Percentiles rank a stretch among this genome's conserved stretches.
These are phyloP conservation scores for Lottia scabra DNA, from an alignment of 2,888 invertebrate species.

Conservation along the genomic window DNA sequence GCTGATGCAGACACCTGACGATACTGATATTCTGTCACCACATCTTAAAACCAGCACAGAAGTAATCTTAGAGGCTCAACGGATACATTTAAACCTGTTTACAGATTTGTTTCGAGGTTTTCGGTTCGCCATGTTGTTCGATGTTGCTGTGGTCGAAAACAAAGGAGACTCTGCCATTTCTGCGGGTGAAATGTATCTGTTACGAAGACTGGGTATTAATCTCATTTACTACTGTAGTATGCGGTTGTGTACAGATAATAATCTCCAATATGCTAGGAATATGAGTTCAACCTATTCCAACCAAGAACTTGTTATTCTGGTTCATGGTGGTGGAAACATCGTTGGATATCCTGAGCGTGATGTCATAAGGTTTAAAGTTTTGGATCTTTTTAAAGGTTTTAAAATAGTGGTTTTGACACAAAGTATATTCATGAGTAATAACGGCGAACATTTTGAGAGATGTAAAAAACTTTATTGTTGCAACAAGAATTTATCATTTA, in stretches of 20 bases:
- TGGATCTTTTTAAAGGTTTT: slow-evolving; percentile 18
- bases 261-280: slow-evolving; percentile 8
- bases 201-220: slow-evolving; percentile 18
- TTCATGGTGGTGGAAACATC: neutral
- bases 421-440: slow-evolving; percentile 19
- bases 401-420: slow-evolving; percentile 27
- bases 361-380: slow-evolving; percentile 1
- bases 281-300: slow-evolving; percentile 7
- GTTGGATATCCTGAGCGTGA: slow-evolving; percentile 21
- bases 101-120: slow-evolving; percentile 7
- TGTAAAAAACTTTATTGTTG: slow-evolving; percentile 16
- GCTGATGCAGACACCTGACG: neutral
- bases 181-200: slow-evolving; percentile 24
- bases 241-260: neutral
- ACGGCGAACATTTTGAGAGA: neutral
- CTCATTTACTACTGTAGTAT: slow-evolving; percentile 21
- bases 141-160: slow-evolving; percentile 30
- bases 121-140: slow-evolving; percentile 28
- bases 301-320: slow-evolving; percentile 7
- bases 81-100: slow-evolving; percentile 20
- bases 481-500: slow-evolving; percentile 18
- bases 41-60: slow-evolving; percentile 14
- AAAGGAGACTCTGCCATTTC: slow-evolving; percentile 36
- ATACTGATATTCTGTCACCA: slow-evolving; percentile 13
- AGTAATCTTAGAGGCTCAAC: slow-evolving; percentile 21